Base-by-base conservation (phyloP, 1,140 invertebrate species). In the Spodoptera litura region DNA sequence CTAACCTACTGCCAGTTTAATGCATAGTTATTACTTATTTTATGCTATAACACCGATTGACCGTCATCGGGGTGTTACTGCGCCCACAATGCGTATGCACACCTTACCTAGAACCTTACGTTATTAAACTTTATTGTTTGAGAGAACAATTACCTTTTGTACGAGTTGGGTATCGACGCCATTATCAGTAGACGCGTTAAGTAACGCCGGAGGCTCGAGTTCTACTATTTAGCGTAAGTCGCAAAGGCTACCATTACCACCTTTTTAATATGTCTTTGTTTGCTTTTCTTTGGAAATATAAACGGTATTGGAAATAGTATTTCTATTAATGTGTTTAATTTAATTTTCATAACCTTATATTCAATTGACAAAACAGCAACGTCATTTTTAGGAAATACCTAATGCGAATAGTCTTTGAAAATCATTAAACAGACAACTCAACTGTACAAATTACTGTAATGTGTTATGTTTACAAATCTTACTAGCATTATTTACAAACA, bases 101-200 rank as follows among this genome's bases (percentile, higher is more conserved):
- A 83, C 80, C 80, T 89, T 90, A 91, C 89, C 84, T 92, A 92
- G 89, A 90, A 91, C 85, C 85, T 88, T 89, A 83, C 89, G 84
- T 88, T 91, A 88, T 89, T 85, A 83, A 86, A 83, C 82, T 87
- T 91, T 90, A 93, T 93, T 92, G 92, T 92, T 92, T 87, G 83
- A 88, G 88, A 90, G 89, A 92, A 93, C 92, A 93, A 93, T 93
- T 88, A 89, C 88, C 90, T 89, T 93, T 93, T 92, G 90, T 92
- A 91, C 82, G 84, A 86, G 84, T 85, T 83, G 77, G 73, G 75
- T 87, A 87, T 86, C 84, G 84, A 84, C 82, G 80, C 79, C 79
- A 90, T 88, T 88, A 89, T 90, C 88, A 90, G 86, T 88, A 83
- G 80, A 87, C 84, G 86, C 83, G 83, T 88, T 90, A 89, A 84